These are phyloP conservation scores for Pollenia angustigena DNA, from an alignment of 2,888 invertebrate genomes.

Conservation along the genomic window DNA sequence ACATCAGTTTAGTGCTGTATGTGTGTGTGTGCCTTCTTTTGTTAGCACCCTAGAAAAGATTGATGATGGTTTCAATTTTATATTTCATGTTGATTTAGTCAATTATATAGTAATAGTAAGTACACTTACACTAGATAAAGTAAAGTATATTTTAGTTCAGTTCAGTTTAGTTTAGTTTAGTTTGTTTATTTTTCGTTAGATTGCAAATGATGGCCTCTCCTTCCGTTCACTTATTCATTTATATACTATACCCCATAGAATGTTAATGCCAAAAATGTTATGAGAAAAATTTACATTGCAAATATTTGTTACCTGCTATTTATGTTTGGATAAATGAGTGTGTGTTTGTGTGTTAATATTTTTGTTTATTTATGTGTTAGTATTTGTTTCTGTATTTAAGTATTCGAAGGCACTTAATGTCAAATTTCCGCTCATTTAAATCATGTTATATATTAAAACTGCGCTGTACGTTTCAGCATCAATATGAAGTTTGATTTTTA, in stretches of 20 bases:
- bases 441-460: conserved; percentile 49
- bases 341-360: background rate
- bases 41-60: conserved; percentile 35
- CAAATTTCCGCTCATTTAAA: conserved; percentile 71
- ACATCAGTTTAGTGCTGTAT: background rate
- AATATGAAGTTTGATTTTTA: conserved; percentile 31
- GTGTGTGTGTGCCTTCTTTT: background rate
- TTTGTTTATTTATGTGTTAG: background rate
- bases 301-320: conserved; percentile 65
- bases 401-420: conserved; percentile 63
- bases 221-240: background rate
- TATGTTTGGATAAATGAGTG: background rate
- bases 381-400: conserved; percentile 32
- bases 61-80: conserved; percentile 69
- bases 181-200: conserved; percentile 30
- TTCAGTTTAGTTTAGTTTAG: conserved; percentile 32
- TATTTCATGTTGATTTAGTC: conserved; percentile 68
- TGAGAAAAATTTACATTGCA: conserved; percentile 57
- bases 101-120: conserved; percentile 43
- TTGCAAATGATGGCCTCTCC: conserved; percentile 1
- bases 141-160: background rate
- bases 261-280: conserved; percentile 40
- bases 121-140: conserved; percentile 17
- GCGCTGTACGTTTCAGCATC: conserved; percentile 11
- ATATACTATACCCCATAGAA: background rate